Base-by-base conservation (phyloP, 2,113 vertebrate species). In the Phalacrocorax pelagicus region DNA sequence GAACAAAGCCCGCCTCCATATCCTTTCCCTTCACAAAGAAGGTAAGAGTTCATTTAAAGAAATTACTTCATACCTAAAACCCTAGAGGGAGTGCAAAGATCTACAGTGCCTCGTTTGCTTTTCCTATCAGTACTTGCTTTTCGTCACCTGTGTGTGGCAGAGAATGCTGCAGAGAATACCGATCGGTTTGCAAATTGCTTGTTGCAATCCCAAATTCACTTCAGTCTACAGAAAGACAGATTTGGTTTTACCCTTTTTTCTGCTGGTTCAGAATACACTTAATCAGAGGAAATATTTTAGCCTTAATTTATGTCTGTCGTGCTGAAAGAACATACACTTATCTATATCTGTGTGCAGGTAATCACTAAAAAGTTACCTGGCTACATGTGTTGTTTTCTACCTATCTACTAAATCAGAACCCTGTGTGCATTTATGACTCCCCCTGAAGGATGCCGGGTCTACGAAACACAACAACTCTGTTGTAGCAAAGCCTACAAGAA, bases 401-500 rank as follows among this genome's bases (percentile, higher is more conserved):
- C 58, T 94, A 51, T 49, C 87, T 81, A 27, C 81, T 69, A 86
- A 65, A 90, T 88, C 5, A 30, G 58, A 78, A 79, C 3, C 32
- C 24, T 29, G 71, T 91, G 69, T 95, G 90, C 77, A 93, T 97
- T 97, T 90, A 46, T 86, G 62, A 83, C 57, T 59, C 69, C 63
- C 24, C 6, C 69, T 40, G 29, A 87, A 95, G 69, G 92, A 89
- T 40, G 72, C 29, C 12, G 34, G 81, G 40, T 80, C 84, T 92
- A 17, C 47, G 91, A 95, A 97, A 93, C 79, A 94, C 78, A 94
- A 26, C 17, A 21, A 11, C 71, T 82, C 71, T 81, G 44, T 52
- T 58, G 51, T 27, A 84, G 51, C n/a, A 92, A 82, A 92, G 18
- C 65, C 52, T 59, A 29, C 38, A 57, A 77, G 73, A 52, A 71